Evolutionary conservation across 2,113 vertebrate genomes (phyloP).

Genomic region (Sylvia atricapilla): DNA sequence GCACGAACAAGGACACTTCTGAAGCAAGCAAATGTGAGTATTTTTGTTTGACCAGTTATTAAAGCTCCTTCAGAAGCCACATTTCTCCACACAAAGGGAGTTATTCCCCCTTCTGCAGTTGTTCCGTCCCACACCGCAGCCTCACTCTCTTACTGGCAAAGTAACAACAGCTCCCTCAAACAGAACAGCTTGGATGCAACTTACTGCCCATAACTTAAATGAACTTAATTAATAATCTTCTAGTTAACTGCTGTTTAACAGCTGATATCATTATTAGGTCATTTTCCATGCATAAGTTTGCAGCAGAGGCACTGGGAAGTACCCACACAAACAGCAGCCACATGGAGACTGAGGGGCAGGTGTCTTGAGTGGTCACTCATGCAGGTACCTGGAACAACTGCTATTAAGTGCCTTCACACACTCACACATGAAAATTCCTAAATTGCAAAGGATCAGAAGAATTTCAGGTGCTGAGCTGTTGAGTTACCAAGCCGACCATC

Average conservation of each 20-base stretch:
- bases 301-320: neutral
- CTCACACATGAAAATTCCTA: neutral
- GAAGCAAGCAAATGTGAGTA: neutral
- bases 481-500: neutral
- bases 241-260: neutral
- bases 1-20: neutral
- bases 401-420: neutral
- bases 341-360: accelerated
- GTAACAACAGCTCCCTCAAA: neutral
- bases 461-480: neutral
- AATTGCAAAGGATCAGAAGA: neutral
- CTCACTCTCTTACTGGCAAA: too few species aligned
- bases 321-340: neutral
- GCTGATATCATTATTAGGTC: neutral
- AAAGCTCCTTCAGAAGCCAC: neutral
- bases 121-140: neutral
- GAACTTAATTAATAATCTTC: neutral
- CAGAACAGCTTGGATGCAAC: neutral
- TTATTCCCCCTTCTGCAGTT: neutral
- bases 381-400: neutral
- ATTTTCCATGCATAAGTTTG: neutral
- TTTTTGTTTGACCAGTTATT: neutral
- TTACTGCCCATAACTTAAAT: neutral
- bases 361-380: neutral
- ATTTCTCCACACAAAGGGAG: neutral